Conservation (phyloP, 2,888 invertebrate genomes). For the Dascillus cervinus region DNA sequence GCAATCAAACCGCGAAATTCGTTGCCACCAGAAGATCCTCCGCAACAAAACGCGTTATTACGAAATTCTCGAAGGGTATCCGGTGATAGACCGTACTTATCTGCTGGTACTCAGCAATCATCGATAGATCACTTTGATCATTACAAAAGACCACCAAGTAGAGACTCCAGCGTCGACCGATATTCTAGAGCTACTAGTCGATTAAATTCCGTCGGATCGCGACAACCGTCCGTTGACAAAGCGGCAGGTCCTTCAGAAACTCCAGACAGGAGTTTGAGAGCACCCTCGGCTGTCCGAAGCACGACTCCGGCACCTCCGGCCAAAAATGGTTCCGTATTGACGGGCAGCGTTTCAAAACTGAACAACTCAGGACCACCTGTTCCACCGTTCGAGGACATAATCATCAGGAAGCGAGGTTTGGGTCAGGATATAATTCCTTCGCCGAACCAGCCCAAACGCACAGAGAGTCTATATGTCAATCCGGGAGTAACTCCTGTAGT, state of each 20-base stretch:
- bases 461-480: constrained; percentile 76
- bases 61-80: constrained; percentile 47
- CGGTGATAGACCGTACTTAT: constrained; percentile 42
- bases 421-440: constrained; percentile 88
- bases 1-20: constrained; percentile 28
- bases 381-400: constrained; percentile 75
- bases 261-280: constrained; percentile 46
- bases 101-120: constrained; percentile 48
- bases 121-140: constrained; percentile 91
- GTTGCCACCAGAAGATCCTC: constrained; percentile 28
- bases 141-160: constrained; percentile 84
- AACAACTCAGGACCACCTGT: constrained; percentile 34
- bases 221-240: constrained; percentile 74
- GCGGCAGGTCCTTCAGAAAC: constrained; percentile 31
- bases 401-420: constrained; percentile 69
- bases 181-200: constrained; percentile 64
- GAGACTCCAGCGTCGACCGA: constrained; percentile 75
- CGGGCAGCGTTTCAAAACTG: constrained; percentile 42
- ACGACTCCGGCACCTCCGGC: constrained; percentile 46
- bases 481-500: constrained; percentile 44
- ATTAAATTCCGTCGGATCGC: constrained; percentile 51
- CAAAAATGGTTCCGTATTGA: constrained; percentile 60
- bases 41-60: constrained; percentile 36
- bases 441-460: constrained; percentile 80
- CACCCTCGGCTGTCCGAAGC: constrained; percentile 49